These are phyloP conservation scores for Neolamprologus kungweensis DNA, from an alignment of 2,113 vertebrate genomes.

Conservation along the genomic window DNA sequence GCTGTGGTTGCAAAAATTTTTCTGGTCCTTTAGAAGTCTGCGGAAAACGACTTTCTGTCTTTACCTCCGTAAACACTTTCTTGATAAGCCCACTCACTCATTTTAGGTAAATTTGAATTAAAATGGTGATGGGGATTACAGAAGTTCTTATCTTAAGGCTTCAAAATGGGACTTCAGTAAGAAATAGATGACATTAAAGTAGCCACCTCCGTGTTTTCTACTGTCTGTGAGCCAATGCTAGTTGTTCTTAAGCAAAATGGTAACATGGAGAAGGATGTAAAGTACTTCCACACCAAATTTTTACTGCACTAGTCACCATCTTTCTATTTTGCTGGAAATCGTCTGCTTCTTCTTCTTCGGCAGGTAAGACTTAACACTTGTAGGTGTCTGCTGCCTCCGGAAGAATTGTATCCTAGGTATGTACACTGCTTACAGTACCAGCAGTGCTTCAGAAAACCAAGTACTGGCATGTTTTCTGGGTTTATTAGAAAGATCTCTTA, in stretches of 20 bases:
- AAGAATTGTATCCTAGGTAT: neutral
- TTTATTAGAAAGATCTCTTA: neutral
- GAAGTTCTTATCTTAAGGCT: neutral
- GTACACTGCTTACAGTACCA: neutral
- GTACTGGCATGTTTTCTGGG: neutral
- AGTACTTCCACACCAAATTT: neutral
- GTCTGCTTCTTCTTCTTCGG: neutral
- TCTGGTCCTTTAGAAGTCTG: neutral
- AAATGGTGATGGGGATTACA: neutral
- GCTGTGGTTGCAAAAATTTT: neutral
- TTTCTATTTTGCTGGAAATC: neutral
- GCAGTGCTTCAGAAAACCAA: neutral
- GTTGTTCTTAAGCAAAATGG: neutral
- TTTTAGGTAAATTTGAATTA: rapidly evolving
- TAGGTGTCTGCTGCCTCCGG: neutral
- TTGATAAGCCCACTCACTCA: neutral
- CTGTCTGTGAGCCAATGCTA: neutral
- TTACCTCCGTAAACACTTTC: neutral
- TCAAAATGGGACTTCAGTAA: neutral
- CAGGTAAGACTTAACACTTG: neutral
- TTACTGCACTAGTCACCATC: neutral
- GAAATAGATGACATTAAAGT: neutral
- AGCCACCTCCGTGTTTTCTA: neutral
- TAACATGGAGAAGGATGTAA: neutral
- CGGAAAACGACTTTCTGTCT: neutral